Conservation (phyloP, 2,888 invertebrate species). For the Nomada flava region DNA sequence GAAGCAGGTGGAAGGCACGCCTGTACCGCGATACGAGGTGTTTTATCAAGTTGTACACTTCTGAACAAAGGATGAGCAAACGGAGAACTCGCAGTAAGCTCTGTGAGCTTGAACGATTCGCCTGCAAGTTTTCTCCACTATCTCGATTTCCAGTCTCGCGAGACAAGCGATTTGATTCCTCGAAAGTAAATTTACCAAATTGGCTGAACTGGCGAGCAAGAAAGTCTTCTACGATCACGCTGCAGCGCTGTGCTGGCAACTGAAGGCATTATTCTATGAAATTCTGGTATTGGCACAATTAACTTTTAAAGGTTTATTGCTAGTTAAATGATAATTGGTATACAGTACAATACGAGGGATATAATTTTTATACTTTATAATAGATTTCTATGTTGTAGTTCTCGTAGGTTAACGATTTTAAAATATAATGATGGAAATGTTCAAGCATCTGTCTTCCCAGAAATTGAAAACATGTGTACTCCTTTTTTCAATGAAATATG, state of each 20-base stretch:
- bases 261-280: neutral
- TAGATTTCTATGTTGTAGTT: no score
- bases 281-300: neutral
- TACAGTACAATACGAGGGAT: no score
- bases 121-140: conserved; percentile 46
- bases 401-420: no score
- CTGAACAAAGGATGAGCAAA: conserved; percentile 49
- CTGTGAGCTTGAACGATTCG: conserved; percentile 49
- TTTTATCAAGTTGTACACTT: conserved; percentile 59
- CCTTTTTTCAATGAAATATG: no score
- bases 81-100: conserved; percentile 44
- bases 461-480: no score
- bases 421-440: no score
- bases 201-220: conserved; percentile 39
- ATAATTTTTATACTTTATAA: no score
- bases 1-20: conserved; percentile 6
- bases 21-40: conserved; percentile 38
- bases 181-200: conserved; percentile 66
- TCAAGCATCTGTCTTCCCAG: no score
- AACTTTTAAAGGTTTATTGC: neutral
- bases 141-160: conserved; percentile 56
- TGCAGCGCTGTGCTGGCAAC: neutral
- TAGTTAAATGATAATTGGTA: no score
- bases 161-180: conserved; percentile 66
- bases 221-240: conserved; percentile 36